These are phyloP conservation scores for Esox masquinongy DNA, from an alignment of 2,797 vertebrate species.

Conservation along the genomic window DNA sequence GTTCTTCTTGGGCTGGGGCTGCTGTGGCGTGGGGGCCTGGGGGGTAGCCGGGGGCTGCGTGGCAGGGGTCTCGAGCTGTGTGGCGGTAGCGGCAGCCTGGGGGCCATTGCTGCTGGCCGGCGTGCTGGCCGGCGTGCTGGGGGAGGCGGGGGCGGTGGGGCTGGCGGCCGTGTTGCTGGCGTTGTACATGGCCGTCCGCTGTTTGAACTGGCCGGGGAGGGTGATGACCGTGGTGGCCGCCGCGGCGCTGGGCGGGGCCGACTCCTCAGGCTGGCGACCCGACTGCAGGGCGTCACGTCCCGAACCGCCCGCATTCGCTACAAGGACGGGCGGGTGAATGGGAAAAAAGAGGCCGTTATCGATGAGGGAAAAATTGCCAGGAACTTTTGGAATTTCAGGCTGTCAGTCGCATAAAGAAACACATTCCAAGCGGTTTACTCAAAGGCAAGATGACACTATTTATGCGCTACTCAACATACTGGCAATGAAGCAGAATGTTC, in stretches of 20 bases:
- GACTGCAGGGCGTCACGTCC: slow-evolving; percentile 86
- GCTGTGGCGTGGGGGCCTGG: slow-evolving; percentile 78
- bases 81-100: slow-evolving; percentile 77
- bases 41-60: slow-evolving; percentile 78
- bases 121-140: slow-evolving; percentile 81
- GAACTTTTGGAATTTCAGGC: neutral
- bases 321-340: neutral
- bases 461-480: too few relatives aligned
- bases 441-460: neutral
- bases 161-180: slow-evolving; percentile 79
- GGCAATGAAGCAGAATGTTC: too few relatives aligned
- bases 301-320: slow-evolving; percentile 79
- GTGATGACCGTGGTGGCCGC: slow-evolving; percentile 63
- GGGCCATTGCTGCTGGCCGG: slow-evolving; percentile 77
- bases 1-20: slow-evolving; percentile 87
- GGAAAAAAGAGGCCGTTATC: neutral
- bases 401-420: neutral
- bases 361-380: neutral
- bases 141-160: slow-evolving; percentile 78
- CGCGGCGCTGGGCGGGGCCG: slow-evolving; percentile 68
- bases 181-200: slow-evolving; percentile 95
- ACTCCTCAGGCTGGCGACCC: slow-evolving; percentile 87
- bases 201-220: slow-evolving; percentile 91
- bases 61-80: slow-evolving; percentile 74
- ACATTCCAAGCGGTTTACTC: neutral